These are phyloP conservation scores for Candidula unifasciata DNA, from an alignment of 2,888 invertebrate genomes.

Conservation along the genomic window DNA sequence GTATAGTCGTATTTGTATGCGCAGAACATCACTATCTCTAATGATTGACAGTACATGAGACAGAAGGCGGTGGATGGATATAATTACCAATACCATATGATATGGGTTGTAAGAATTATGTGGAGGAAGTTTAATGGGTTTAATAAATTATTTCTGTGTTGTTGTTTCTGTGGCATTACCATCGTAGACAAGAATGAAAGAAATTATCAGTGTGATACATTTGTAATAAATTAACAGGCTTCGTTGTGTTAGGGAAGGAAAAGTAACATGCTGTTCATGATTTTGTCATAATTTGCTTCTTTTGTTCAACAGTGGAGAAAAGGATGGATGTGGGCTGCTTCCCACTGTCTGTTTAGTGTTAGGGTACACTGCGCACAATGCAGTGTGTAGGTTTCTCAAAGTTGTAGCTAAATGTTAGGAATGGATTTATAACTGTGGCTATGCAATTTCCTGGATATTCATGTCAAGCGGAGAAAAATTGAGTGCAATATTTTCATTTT, in stretches of 20 bases:
- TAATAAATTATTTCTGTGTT: no score
- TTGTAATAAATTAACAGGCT: not conserved
- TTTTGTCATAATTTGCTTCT: slow-evolving; percentile 33
- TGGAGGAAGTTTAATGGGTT: no score
- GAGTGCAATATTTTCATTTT: slow-evolving; percentile 31
- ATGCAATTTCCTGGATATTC: slow-evolving; percentile 17
- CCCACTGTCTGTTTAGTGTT: slow-evolving; percentile 38
- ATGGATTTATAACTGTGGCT: not conserved
- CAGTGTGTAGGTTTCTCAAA: slow-evolving; percentile 66
- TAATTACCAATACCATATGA: no score
- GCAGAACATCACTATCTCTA: no score
- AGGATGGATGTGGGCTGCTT: slow-evolving; percentile 26
- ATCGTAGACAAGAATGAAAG: not conserved
- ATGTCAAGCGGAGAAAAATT: slow-evolving; percentile 37
- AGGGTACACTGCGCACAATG: slow-evolving; percentile 74
- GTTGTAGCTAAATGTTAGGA: slow-evolving; percentile 57
- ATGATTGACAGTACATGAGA: no score
- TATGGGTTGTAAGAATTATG: no score
- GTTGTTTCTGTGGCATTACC: no score
- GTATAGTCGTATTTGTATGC: no score
- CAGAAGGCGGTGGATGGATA: no score
- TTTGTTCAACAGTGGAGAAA: slow-evolving; percentile 44
- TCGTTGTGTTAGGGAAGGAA: not conserved
- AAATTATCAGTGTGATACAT: not conserved
- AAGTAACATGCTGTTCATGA: slow-evolving; percentile 16